These are phyloP conservation scores for Urocyon cinereoargenteus DNA, from an alignment of 2,797 vertebrate species.

Conservation along the genomic window DNA sequence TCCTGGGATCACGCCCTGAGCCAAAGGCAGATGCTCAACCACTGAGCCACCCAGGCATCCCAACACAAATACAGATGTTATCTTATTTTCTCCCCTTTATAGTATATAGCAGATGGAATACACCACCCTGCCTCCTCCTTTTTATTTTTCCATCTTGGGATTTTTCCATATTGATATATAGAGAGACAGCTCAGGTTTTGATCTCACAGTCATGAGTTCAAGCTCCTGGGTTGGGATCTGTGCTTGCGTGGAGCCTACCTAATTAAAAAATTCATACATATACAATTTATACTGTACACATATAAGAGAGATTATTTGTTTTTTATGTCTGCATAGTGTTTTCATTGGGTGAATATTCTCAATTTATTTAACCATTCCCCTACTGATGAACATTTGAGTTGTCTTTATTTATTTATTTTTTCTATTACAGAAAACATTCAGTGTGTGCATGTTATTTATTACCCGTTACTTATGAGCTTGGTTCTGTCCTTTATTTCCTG, in stretches of 20 bases:
- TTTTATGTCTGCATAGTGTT: neutral
- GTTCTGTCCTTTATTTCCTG: neutral
- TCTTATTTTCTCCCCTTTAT: neutral
- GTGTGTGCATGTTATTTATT: neutral
- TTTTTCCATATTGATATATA: neutral
- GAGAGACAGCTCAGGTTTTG: neutral
- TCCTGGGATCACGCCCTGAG: too few relatives aligned
- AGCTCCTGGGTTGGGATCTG: neutral
- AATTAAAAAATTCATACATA: neutral
- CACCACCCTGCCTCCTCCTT: neutral
- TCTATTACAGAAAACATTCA: neutral
- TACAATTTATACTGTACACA: too few relatives aligned
- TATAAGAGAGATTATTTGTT: neutral
- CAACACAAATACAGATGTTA: neutral
- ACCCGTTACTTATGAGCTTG: neutral
- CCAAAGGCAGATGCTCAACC: too few relatives aligned
- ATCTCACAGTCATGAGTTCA: neutral
- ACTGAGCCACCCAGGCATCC: too few relatives aligned
- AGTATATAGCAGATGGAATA: neutral
- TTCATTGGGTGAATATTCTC: neutral
- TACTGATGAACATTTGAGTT: neutral
- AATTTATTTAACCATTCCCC: constrained; percentile 11
- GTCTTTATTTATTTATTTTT: neutral
- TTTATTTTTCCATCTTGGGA: neutral
- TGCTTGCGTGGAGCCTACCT: neutral